These are phyloP conservation scores for Elegia similella DNA, from an alignment of 2,888 invertebrate species.

Conservation along the genomic window DNA sequence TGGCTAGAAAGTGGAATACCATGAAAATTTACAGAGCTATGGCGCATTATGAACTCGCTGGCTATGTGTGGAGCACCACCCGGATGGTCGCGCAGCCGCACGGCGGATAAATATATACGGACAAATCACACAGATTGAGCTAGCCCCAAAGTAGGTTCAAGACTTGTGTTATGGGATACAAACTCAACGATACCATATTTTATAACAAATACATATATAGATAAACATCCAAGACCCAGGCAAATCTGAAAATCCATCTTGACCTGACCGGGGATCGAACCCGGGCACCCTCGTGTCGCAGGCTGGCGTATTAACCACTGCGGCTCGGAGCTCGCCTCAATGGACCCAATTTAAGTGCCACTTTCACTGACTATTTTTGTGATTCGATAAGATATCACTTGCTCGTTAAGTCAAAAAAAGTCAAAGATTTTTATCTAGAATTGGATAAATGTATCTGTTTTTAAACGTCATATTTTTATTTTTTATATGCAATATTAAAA, in stretches of 20 bases:
- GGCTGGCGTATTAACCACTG: too few species aligned
- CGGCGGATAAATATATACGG: background rate
- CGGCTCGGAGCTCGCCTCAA: too few species aligned
- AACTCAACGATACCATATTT: background rate
- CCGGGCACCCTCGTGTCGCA: too few species aligned
- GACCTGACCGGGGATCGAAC: background rate
- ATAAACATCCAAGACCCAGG: background rate
- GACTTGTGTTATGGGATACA: background rate
- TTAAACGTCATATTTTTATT: too few species aligned
- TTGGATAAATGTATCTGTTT: too few species aligned
- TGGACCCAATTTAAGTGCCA: too few species aligned
- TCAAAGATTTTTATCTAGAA: too few species aligned
- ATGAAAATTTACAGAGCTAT: conserved; percentile 60
- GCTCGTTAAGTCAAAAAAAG: too few species aligned
- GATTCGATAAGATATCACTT: too few species aligned
- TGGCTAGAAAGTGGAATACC: conserved; percentile 62
- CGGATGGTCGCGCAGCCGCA: background rate
- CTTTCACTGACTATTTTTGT: too few species aligned
- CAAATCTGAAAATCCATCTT: background rate
- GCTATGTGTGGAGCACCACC: background rate
- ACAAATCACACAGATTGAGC: background rate
- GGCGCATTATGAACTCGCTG: conserved; percentile 52
- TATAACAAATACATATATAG: background rate
- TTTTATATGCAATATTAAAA: too few species aligned
- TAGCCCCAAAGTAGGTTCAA: background rate